Conservation (phyloP, 2,113 vertebrate species). For the Falcunculus frontatus region DNA sequence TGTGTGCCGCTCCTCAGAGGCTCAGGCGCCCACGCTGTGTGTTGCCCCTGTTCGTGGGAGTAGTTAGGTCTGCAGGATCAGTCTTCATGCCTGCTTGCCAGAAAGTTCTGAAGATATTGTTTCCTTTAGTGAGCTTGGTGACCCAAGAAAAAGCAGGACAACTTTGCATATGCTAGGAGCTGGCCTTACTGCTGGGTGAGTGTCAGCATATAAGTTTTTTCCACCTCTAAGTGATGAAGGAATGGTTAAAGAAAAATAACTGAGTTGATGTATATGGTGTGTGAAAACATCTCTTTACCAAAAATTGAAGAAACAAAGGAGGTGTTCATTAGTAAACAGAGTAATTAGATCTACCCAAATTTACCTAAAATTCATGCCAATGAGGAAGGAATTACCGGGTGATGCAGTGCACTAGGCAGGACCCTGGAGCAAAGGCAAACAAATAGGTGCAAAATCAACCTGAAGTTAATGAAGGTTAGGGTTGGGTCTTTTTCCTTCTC, state of each 20-base stretch:
- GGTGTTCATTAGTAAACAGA: neutral
- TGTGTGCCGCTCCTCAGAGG: neutral
- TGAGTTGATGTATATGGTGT: neutral
- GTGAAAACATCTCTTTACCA: constrained; percentile 6
- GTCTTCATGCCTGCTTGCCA: neutral
- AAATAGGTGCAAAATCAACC: neutral
- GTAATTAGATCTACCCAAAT: neutral
- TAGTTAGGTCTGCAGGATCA: neutral
- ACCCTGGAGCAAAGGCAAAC: neutral
- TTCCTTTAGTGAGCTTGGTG: neutral
- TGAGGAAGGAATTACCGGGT: neutral
- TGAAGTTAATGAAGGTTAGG: neutral
- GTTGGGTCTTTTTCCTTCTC: neutral
- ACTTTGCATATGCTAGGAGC: neutral
- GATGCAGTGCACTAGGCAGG: neutral
- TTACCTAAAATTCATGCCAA: neutral
- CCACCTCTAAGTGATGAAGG: neutral
- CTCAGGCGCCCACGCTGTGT: neutral
- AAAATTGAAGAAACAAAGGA: neutral
- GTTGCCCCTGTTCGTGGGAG: neutral
- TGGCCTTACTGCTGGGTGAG: neutral
- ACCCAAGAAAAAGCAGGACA: neutral
- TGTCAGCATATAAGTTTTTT: neutral
- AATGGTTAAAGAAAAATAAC: neutral
- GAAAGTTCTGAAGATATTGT: neutral